Evolutionary conservation across 2,888 invertebrate genomes (phyloP).

Genomic region (Pollenia amentaria): DNA sequence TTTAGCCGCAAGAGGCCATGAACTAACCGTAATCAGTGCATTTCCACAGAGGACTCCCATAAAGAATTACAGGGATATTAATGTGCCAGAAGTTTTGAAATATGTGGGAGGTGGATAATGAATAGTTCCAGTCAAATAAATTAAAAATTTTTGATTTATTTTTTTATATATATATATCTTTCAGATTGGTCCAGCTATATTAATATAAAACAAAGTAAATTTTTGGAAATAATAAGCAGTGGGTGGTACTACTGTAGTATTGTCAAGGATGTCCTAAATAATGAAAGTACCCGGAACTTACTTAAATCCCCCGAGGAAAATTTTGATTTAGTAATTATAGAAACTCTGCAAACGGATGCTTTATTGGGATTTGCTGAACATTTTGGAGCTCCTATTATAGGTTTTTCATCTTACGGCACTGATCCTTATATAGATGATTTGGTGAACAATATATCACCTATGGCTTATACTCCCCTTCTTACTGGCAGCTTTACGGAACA

Average conservation of each 20-base stretch:
- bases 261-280: slow-evolving; percentile 57
- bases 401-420: slow-evolving; percentile 77
- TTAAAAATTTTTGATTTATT: background rate
- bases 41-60: slow-evolving; percentile 79
- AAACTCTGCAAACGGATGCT: slow-evolving; percentile 81
- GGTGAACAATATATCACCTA: slow-evolving; percentile 79
- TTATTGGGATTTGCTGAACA: slow-evolving; percentile 79
- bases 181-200: slow-evolving; percentile 76
- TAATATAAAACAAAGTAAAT: slow-evolving; percentile 77
- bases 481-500: slow-evolving; percentile 77
- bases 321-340: slow-evolving; percentile 83
- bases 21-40: slow-evolving; percentile 81
- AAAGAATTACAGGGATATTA: slow-evolving; percentile 78
- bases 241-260: slow-evolving; percentile 9
- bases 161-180: background rate
- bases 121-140: no score
- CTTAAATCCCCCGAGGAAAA: slow-evolving; percentile 78
- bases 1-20: slow-evolving; percentile 82
- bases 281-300: slow-evolving; percentile 74
- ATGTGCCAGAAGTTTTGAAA: slow-evolving; percentile 66
- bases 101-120: slow-evolving; percentile 50
- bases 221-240: slow-evolving; percentile 46
- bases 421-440: slow-evolving; percentile 75
- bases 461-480: slow-evolving; percentile 79
- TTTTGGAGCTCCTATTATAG: slow-evolving; percentile 80